Evolutionary conservation across 2,797 vertebrate genomes (phyloP), one percentile per base, ranked within the genome.

Genomic region (Aulostomus chinensis): DNA sequence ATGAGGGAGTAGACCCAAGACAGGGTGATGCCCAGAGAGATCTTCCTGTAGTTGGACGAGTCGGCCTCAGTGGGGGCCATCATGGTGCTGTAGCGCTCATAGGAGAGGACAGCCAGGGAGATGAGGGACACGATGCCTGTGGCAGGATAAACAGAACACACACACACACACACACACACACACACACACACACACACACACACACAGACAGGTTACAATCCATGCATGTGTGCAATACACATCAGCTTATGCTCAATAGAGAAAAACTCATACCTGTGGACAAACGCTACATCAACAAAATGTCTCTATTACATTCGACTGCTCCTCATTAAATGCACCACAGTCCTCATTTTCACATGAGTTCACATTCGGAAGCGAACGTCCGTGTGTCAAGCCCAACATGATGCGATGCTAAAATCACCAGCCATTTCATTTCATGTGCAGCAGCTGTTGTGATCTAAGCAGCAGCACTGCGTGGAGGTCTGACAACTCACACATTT

Each of bases 81-180:
- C 92, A 94, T 91, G 58, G 92, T 93, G 80, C 83, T 84, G 75
- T 89, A 93, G 20, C 88, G 86, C 68, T 95, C 90, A 0, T 92
- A 94, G 7, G 92, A 93, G 31, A 94, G 90, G 43, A 93, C 85
- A 1, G 92, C 93, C 88, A 93, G 66, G 2, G 92, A 93, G 72
- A 92, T 88, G 50, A 94, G 89, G 0, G 91, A 94, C 63, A 93
- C 90, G 0, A 91, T 92, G 35, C 92, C 94, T 94, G 42, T 2
- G 39, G 30, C 22, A 36, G 28, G 11, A 32, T 9, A 3, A 29
- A 61, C 6, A n/a, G n/a, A n/a, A n/a, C n/a, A n/a, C n/a, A n/a
- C n/a, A n/a, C n/a, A n/a, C n/a, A n/a, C n/a, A n/a, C n/a, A n/a
- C n/a, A n/a, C n/a, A n/a, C n/a, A n/a, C n/a, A n/a, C n/a, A n/a